Evolutionary conservation across 2,888 invertebrate genomes (phyloP).

Genomic region (Tiphia femorata): DNA sequence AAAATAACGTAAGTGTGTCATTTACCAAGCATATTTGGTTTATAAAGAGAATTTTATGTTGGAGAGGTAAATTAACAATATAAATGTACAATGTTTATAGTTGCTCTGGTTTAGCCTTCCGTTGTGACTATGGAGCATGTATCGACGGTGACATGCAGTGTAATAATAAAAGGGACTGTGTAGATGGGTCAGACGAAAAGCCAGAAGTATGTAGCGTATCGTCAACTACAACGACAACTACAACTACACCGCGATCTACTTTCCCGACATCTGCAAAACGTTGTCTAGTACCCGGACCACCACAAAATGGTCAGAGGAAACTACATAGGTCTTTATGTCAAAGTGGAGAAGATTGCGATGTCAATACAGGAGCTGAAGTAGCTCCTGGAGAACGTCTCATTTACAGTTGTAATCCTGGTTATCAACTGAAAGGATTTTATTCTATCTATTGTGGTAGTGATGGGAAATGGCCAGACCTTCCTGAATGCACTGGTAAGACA

Average conservation of each 20-base stretch:
- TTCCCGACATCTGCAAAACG: slow-evolving; percentile 8
- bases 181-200: slow-evolving; percentile 67
- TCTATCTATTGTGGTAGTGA: slow-evolving; percentile 50
- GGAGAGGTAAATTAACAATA: background rate
- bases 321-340: slow-evolving; percentile 50
- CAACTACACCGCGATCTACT: slow-evolving; percentile 5
- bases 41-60: background rate
- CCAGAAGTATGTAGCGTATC: slow-evolving; percentile 33
- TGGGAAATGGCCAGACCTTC: slow-evolving; percentile 54
- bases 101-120: slow-evolving; percentile 59
- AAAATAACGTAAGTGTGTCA: too few relatives aligned
- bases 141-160: slow-evolving; percentile 62
- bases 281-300: slow-evolving; percentile 54
- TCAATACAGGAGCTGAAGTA: slow-evolving; percentile 28
- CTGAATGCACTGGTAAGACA: slow-evolving; percentile 55
- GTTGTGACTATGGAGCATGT: slow-evolving; percentile 67
- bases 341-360: slow-evolving; percentile 40
- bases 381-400: slow-evolving; percentile 52
- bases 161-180: slow-evolving; percentile 62
- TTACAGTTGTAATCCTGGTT: slow-evolving; percentile 57
- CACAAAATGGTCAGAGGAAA: slow-evolving; percentile 53
- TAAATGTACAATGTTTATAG: slow-evolving; percentile 42
- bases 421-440: slow-evolving; percentile 36
- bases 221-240: background rate
- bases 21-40: background rate